Conservation (phyloP, 2,113 vertebrate species). For the Butorides virescens region DNA sequence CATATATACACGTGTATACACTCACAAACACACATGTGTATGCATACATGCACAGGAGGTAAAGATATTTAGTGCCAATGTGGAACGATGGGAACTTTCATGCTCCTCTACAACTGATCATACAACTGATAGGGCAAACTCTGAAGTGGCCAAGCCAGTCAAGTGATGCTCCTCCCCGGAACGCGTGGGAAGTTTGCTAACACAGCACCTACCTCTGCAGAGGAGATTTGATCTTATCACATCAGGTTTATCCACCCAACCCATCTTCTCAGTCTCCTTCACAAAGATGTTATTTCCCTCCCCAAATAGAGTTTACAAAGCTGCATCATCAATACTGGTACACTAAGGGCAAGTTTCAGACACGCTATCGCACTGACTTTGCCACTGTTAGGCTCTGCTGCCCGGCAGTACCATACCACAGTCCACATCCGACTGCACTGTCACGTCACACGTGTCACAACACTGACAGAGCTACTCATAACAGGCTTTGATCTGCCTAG, state of each 20-base stretch:
- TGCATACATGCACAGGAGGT: not conserved
- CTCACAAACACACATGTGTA: not conserved
- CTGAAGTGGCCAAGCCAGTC: not conserved
- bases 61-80: not conserved
- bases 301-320: not conserved
- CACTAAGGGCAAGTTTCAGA: not conserved
- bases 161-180: not conserved
- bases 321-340: not conserved
- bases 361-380: not conserved
- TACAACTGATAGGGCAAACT: not conserved
- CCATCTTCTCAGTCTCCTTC: not conserved
- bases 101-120: not conserved
- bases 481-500: not conserved
- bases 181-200: not conserved
- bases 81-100: not conserved
- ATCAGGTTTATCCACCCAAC: not conserved
- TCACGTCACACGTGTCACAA: not conserved
- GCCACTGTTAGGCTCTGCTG: not conserved
- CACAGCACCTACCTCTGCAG: not conserved
- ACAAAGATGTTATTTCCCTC: not conserved
- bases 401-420: not conserved
- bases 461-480: not conserved
- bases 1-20: not conserved
- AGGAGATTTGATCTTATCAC: conserved; percentile 37
- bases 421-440: not conserved